A percentile compares a stretch with the other conserved stretches of the same genome.
Evolutionary conservation across 37 sponge, comb jelly and placozoan genomes (phyloP).

Genomic region (Aplysina aerophoba): DNA sequence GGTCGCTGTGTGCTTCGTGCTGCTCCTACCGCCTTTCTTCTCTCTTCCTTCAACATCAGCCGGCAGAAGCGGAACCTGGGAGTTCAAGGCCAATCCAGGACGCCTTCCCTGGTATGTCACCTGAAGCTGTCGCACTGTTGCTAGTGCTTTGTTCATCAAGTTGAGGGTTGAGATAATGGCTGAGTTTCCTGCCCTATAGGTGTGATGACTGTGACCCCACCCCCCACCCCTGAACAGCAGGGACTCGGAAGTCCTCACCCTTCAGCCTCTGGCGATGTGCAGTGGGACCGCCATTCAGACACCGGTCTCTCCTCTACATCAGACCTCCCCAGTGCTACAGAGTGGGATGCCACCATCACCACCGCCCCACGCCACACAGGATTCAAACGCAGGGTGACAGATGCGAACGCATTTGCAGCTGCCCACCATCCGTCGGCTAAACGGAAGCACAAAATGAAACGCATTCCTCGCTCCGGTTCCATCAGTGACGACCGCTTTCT

Average conservation of each 20-base stretch:
- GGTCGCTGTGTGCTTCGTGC: no score
- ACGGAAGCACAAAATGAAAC: background rate
- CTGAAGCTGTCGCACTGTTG: background rate
- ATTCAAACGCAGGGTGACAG: background rate
- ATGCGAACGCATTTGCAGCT: no score
- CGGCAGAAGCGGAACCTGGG: slow-evolving; percentile 4
- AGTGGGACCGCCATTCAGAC: slow-evolving; percentile 27
- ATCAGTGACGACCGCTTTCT: slow-evolving; percentile 31
- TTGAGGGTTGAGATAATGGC: no score
- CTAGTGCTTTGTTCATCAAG: background rate
- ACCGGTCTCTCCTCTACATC: slow-evolving; percentile 20
- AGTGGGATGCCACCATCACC: slow-evolving; percentile 1
- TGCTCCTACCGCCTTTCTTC: background rate
- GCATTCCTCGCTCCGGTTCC: background rate
- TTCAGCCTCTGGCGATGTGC: background rate
- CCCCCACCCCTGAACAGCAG: slow-evolving; percentile 12
- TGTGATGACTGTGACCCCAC: slow-evolving; percentile 11
- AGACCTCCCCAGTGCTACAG: slow-evolving; percentile 6
- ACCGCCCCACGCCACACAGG: background rate
- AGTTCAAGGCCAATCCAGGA: background rate
- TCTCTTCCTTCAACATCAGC: slow-evolving; percentile 6
- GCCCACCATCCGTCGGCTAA: no score
- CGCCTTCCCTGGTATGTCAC: background rate
- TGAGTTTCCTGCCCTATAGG: background rate
- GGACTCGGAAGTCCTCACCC: background rate